Base-by-base conservation (phyloP, 2,888 invertebrate species). In the Athrips mouffetella region DNA sequence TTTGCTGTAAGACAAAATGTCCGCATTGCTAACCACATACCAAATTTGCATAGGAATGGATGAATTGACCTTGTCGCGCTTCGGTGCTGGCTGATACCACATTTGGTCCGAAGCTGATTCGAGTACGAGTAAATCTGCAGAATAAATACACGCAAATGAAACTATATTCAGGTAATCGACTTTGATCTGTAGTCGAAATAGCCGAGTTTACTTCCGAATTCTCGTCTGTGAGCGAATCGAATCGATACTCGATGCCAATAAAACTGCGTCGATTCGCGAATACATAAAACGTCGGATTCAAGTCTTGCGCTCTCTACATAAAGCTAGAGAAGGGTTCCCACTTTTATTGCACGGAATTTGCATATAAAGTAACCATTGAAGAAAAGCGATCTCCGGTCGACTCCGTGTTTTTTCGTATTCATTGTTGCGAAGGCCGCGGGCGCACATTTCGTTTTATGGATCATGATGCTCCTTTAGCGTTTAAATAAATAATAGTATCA, bases 291-390 rank as follows among this genome's bases (percentile, higher is more conserved):
- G 76, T 65, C 67, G 84, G 81, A 81, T 85, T 85, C 82, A 39
- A 83, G 84, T 73, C 80, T 83, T 77, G 78, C 70, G 76, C 75
- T 76, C 78, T 82, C 76, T 76, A 74, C 78, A 78, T 80, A 80
- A 79, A 80, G 81, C 82, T 84, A 85, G 80, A 82, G 84, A 85
- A 87, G 88, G 88, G 87, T 88, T 85, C 83, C 77, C 67, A 66
- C 55, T 88, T 88, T 88, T 88, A 88, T 86, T 77, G 76, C 86
- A 69, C 75, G 70, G 77, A 81, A 88, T 88, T 88, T 87, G 82
- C 88, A 88, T 88, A 86, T 88, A 88, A 88, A 88, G 88, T 88
- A 88, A 88, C 86, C 87, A 86, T 88, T 84, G 83, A 87, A 88
- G 88, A 82, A 86, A 87, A 84, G 81, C 83, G 86, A 88, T 87